Conservation (phyloP, 2,888 invertebrate species). For the Oeneis ivallda region DNA sequence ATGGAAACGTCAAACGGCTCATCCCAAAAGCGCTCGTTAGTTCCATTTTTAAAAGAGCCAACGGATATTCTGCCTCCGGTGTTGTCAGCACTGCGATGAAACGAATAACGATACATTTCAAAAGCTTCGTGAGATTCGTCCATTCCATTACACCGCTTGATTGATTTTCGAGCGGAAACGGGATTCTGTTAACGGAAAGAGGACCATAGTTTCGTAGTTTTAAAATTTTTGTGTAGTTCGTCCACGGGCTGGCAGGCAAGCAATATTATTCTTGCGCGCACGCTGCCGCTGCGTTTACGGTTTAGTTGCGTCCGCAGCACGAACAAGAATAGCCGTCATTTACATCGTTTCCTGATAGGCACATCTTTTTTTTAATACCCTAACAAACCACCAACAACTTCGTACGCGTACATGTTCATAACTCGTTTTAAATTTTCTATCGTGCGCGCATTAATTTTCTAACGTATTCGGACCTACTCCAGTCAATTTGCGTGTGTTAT, state of each 20-base stretch:
- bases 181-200: constrained; percentile 67
- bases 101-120: constrained; percentile 42
- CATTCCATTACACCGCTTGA: constrained; percentile 63
- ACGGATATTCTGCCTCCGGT: constrained; percentile 75
- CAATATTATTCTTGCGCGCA: constrained; percentile 69
- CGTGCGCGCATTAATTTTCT: neutral
- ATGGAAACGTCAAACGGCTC: constrained; percentile 55
- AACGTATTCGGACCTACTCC: neutral
- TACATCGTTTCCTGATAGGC: constrained; percentile 13
- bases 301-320: constrained; percentile 75
- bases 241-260: constrained; percentile 54
- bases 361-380: constrained; percentile 12
- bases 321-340: constrained; percentile 73
- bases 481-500: constrained; percentile 7
- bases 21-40: constrained; percentile 67
- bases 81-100: constrained; percentile 67
- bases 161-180: constrained; percentile 68
- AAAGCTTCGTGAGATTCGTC: constrained; percentile 56
- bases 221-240: constrained; percentile 55
- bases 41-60: constrained; percentile 69
- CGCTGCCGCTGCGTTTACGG: constrained; percentile 53
- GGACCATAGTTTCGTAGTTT: constrained; percentile 58
- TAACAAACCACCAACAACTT: neutral
- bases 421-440: neutral
- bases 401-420: neutral